phyloP scores from a whole-genome alignment of 2,797 vertebrate species.

The Sebastes alutus region DNA sequence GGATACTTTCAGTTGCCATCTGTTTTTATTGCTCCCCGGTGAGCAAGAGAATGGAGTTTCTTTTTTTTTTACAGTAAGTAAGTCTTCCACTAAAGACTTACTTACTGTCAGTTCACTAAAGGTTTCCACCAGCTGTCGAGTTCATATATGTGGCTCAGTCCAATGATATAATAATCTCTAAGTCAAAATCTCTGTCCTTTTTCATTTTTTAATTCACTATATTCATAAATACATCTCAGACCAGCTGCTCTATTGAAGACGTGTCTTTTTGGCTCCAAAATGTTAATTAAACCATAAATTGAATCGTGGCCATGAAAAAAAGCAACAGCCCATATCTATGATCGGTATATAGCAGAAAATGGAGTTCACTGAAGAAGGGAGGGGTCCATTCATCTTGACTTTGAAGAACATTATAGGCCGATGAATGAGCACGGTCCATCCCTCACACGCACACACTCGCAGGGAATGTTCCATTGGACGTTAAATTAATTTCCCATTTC shows the following conservation, averaged over 20 bases:
- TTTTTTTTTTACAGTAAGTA: conserved; percentile 20
- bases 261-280: conserved; percentile 50
- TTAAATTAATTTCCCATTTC: conserved; percentile 67
- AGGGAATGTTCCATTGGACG: conserved; percentile 40
- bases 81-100: conserved; percentile 5
- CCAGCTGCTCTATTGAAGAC: conserved; percentile 39
- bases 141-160: conserved; percentile 8
- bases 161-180: conserved; percentile 36
- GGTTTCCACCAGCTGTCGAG: conserved; percentile 21
- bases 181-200: conserved; percentile 13
- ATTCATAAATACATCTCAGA: conserved; percentile 30
- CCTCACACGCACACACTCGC: conserved; percentile 23
- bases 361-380: conserved; percentile 35
- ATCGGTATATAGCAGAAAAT: conserved; percentile 33
- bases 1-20: conserved; percentile 58
- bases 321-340: conserved; percentile 48
- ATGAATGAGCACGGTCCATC: conserved; percentile 38
- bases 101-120: background rate
- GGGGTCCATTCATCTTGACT: conserved; percentile 60
- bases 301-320: conserved; percentile 36
- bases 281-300: conserved; percentile 76
- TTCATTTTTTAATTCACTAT: conserved; percentile 14
- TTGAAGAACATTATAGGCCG: conserved; percentile 63
- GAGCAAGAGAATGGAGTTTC: conserved; percentile 22
- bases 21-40: conserved; percentile 52